Evolutionary conservation across 2,113 vertebrate genomes (phyloP).

Genomic region (Oncorhynchus clarkii): DNA sequence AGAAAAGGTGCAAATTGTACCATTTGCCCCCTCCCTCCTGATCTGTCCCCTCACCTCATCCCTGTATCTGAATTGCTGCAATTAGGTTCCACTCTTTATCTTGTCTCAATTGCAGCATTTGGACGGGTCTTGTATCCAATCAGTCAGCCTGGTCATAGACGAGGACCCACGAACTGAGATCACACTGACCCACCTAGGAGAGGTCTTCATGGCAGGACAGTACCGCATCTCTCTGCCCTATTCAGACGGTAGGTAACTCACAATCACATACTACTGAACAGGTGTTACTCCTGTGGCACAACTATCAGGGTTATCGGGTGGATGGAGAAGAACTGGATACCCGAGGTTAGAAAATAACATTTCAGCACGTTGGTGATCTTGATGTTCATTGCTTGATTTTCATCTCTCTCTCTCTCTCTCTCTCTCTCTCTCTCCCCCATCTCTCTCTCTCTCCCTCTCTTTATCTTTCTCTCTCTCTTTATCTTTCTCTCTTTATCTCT

Average conservation of each 20-base stretch:
- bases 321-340: background rate
- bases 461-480: accelerated
- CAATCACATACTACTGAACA: background rate
- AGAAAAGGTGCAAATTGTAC: background rate
- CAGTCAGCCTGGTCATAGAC: conserved; percentile 84
- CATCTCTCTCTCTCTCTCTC: no score
- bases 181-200: conserved; percentile 87
- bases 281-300: background rate
- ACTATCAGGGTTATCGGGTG: background rate
- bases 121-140: conserved; percentile 92
- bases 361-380: no score
- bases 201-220: conserved; percentile 87
- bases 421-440: no score
- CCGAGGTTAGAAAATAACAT: background rate
- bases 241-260: conserved; percentile 80
- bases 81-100: conserved; percentile 21
- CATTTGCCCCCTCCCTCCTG: no score
- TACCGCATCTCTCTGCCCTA: conserved; percentile 92
- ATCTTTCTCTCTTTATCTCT: accelerated
- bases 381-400: no score
- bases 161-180: conserved; percentile 91
- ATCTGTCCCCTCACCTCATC: background rate
- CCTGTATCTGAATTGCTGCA: conserved; percentile 1
- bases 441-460: no score
- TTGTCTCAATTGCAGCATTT: conserved; percentile 79